Conservation (phyloP, 2,113 vertebrate genomes). For the Accipiter virgatus region DNA sequence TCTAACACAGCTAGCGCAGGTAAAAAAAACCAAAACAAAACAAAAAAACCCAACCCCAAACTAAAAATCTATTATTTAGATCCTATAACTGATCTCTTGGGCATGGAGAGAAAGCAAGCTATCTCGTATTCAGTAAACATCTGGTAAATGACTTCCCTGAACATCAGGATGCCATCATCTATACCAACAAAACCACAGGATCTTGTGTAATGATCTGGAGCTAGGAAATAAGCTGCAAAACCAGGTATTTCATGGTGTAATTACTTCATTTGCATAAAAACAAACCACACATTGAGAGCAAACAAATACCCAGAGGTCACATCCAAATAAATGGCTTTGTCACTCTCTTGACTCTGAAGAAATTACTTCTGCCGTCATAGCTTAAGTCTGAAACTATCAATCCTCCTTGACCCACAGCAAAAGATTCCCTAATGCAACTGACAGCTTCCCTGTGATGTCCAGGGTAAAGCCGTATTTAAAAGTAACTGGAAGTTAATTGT, state of each 20-base stretch:
- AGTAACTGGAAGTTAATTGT: background rate
- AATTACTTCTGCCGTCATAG: background rate
- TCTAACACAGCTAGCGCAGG: constrained; percentile 80
- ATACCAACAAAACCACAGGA: background rate
- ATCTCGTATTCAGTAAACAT: background rate
- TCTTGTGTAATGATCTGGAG: background rate
- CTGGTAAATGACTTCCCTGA: background rate
- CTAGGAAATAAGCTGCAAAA: background rate
- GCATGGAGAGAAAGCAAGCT: background rate
- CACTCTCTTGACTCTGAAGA: background rate
- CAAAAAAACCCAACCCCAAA: background rate
- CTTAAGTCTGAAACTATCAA: background rate
- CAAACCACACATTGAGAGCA: background rate
- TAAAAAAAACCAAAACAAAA: constrained; percentile 16
- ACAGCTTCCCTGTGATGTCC: background rate
- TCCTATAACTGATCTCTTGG: background rate
- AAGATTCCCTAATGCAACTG: background rate
- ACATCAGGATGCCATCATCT: background rate
- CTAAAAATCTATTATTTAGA: background rate
- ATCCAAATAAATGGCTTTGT: background rate
- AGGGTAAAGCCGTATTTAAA: background rate
- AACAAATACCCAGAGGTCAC: background rate
- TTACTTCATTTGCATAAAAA: background rate
- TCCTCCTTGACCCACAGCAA: background rate
- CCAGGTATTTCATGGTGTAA: background rate